Conservation (phyloP, 2,797 vertebrate genomes). For the Gadopsis bispinosus region DNA sequence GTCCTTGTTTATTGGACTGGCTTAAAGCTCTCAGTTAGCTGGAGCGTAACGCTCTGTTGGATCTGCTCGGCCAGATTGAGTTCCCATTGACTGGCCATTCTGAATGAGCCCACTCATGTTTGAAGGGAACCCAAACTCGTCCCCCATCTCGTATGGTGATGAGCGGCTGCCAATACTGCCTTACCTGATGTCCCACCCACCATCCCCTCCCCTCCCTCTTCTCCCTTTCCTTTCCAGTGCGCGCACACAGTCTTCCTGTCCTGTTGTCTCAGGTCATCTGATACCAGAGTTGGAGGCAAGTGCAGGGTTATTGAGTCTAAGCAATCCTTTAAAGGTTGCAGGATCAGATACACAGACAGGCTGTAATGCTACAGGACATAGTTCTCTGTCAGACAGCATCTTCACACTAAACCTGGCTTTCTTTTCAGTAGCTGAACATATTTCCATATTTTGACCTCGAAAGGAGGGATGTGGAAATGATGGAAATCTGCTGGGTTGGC, state of each 20-base stretch:
- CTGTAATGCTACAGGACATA: constrained; percentile 43
- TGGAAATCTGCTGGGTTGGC: constrained; percentile 34
- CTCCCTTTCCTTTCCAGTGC: constrained; percentile 6
- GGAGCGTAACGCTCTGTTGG: constrained; percentile 70
- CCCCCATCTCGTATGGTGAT: constrained; percentile 78
- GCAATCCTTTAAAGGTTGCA: constrained; percentile 84
- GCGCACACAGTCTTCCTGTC: constrained; percentile 59
- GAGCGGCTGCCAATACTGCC: constrained; percentile 70
- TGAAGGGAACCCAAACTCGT: constrained; percentile 79
- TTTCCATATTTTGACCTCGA: constrained; percentile 55
- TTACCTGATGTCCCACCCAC: constrained; percentile 73
- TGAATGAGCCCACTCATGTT: constrained; percentile 85
- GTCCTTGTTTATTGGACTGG: constrained; percentile 78
- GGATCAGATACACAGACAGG: constrained; percentile 73
- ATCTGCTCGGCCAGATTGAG: constrained; percentile 77
- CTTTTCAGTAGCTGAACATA: constrained; percentile 48
- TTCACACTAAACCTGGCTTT: constrained; percentile 42
- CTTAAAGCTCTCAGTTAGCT: constrained; percentile 78
- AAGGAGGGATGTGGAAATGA: constrained; percentile 26
- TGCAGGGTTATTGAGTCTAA: constrained; percentile 81
- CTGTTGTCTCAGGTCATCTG: constrained; percentile 86
- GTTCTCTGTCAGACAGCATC: constrained; percentile 43
- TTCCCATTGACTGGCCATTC: constrained; percentile 85
- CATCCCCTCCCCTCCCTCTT: neutral
- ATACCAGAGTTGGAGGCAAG: constrained; percentile 76